Conservation (phyloP, 1,140 invertebrate genomes). For the Solenopsis fugax region DNA sequence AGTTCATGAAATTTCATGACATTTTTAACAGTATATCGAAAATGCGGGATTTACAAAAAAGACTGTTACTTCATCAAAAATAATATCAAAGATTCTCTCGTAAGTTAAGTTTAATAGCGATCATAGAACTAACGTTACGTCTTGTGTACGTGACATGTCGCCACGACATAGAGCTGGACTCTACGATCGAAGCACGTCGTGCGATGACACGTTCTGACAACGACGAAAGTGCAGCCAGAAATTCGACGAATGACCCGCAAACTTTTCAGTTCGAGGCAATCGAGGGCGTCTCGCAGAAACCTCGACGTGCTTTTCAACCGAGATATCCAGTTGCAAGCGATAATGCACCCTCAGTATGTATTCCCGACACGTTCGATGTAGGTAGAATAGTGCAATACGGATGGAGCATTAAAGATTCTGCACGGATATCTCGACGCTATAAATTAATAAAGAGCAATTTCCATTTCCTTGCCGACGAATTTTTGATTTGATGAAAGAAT, state of each 20-base stretch:
- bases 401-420: background rate
- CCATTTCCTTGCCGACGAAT: background rate
- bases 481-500: background rate
- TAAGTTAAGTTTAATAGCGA: background rate
- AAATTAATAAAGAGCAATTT: constrained; percentile 5
- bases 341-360: constrained; percentile 35
- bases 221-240: constrained; percentile 34
- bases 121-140: background rate
- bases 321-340: constrained; percentile 33
- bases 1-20: too few relatives aligned
- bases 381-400: background rate
- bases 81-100: background rate
- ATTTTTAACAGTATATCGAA: too few relatives aligned
- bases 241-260: constrained; percentile 40
- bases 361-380: constrained; percentile 1
- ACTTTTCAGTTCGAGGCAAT: constrained; percentile 14
- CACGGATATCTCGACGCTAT: background rate
- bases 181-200: background rate
- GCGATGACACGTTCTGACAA: constrained; percentile 7
- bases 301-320: constrained; percentile 11
- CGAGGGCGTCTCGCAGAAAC: constrained; percentile 15
- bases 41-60: background rate
- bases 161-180: background rate
- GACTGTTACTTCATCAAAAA: background rate
- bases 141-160: background rate